Evolutionary conservation across 1,140 invertebrate genomes (phyloP), one percentile per base, ranked within the genome.

Genomic region (Tachypleus tridentatus): DNA sequence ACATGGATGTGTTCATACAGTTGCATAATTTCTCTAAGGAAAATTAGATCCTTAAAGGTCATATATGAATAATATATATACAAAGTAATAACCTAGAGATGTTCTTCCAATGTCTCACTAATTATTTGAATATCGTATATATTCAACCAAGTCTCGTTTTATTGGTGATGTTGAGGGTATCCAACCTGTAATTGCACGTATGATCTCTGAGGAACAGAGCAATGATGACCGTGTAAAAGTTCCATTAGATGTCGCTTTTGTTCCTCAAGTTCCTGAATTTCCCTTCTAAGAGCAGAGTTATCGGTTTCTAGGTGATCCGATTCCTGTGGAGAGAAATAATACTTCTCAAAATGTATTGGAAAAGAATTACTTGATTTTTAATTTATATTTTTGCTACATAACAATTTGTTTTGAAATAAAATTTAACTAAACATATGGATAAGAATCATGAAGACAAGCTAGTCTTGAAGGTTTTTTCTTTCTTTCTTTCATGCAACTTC

Each of bases 281-380:
- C 88, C 29, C 82, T 82, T 75, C 91, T 92, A 50, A 93, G 77
- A 69, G 90, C 86, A 49, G 88, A 82, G 74, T 94, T 94, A 75
- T 92, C 88, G n/a, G 83, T 85, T 75, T 93, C 89, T 9, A 93
- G 76, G 3, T 84, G 83, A 76, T 92, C 89, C 5, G 89, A 90
- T 78, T 94, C 91, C 72, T 87, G 84, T 49, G 59, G 66, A 57
- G 48, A 61, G 47, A 62, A 57, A 58, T 63, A 64, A 29, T 52
- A 67, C 29, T 29, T 29, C 29, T 59, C 51, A 66, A 57, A 47
- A 52, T 49, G n/a, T 52, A 59, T 11, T 59, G 8, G 1, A 7
- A 29, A 1, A 7, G 58, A 8, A 10, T 59, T 9, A 48, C 47
- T 11, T n/a, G 47, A 59, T 8, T 9, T 48, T 11, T 8, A 59